Base-by-base conservation (phyloP, 2,888 invertebrate species). In the Brachycybe producta region DNA sequence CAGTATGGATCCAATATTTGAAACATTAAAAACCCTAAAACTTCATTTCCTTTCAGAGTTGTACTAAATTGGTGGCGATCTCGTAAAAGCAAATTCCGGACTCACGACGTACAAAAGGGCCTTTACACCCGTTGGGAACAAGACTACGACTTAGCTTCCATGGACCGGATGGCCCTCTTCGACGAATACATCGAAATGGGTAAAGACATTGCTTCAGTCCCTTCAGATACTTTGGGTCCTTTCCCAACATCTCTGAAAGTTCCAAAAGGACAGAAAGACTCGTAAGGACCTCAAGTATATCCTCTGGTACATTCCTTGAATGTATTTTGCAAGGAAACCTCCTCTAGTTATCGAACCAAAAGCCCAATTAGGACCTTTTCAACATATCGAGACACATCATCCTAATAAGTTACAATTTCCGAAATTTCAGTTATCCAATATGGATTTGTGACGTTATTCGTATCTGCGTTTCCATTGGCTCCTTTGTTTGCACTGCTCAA, bases 101-200 rank as follows among this genome's bases (percentile, higher is more conserved):
- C 84, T 0, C 15, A 8, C 3, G 48, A 48, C 23, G 17, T 40
- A 15, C 21, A 21, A 5, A 78, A 49, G 80, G 51, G 49, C n/a
- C 53, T 56, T 8, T 75, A 58, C 8, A 60, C 65, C 13, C 64
- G 78, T 2, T 97, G 94, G 94, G 94, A 95, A 61, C 81, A 86
- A 61, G 95, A 97, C 67, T 94, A 87, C 67, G 85, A 90, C 58
- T 74, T 97, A 52, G 84, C 86, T 58, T 86, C 90, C 63, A 84
- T 87, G 0, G 88, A 88, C 4, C 73, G 86, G 47, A 72, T 92
- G 53, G 90, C 91, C 0, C 73, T 97, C 1, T 95, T 95, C 63
- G 88, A 94, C 62, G 97, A 97, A 67, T 97, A 97, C 64, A 73
- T 97, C 30, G 95, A 97, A 73, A 95, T 97, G 94, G 87, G 95